Conservation (phyloP, 2,113 vertebrate genomes). For the Pipra filicauda region DNA sequence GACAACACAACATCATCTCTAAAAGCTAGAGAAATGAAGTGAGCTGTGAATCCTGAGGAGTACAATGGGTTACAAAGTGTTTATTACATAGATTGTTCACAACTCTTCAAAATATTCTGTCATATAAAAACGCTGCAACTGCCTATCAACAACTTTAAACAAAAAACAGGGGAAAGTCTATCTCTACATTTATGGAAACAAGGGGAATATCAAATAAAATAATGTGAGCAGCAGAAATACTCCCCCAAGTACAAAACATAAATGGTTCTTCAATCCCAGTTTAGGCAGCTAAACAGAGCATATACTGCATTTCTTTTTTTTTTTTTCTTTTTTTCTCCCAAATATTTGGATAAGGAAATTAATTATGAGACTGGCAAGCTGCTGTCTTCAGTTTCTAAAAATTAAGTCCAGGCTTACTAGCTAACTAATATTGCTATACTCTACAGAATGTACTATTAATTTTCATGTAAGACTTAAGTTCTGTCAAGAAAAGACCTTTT, state of each 20-base stretch:
- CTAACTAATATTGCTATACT: neutral
- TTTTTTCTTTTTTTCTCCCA: neutral
- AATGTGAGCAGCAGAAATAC: neutral
- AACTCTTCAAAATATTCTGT: neutral
- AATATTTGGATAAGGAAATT: neutral
- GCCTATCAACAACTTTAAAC: neutral
- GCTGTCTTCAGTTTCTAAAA: neutral
- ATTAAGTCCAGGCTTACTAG: neutral
- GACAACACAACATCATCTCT: neutral
- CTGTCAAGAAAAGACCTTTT: neutral
- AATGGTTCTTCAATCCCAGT: neutral
- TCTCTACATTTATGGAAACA: neutral
- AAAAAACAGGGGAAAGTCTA: neutral
- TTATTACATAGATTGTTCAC: neutral
- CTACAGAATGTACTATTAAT: neutral
- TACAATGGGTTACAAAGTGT: neutral
- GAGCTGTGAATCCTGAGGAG: neutral
- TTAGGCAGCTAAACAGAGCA: neutral
- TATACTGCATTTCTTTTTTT: neutral
- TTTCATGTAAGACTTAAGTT: neutral
- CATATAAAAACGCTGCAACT: neutral
- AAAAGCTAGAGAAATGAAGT: neutral
- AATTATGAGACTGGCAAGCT: neutral
- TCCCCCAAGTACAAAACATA: neutral
- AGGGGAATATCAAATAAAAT: neutral